A percentile compares a stretch with the other conserved stretches of the same genome.
Evolutionary conservation across 1,140 invertebrate species (phyloP).

Genomic region (Conus betulinus): DNA sequence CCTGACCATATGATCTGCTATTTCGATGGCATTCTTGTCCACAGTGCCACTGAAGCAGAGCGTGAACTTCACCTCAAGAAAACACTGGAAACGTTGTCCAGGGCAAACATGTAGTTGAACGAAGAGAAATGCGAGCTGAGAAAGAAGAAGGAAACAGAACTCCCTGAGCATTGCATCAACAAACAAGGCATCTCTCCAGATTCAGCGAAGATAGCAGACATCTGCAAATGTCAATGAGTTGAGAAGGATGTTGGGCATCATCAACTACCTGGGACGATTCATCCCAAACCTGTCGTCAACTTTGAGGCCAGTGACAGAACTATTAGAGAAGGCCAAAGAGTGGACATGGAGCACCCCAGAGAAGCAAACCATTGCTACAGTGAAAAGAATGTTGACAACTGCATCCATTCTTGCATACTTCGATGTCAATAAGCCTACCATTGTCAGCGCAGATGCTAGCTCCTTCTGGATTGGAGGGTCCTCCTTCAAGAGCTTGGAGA

Average conservation of each 20-base stretch:
- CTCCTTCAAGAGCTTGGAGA: slow-evolving; percentile 34
- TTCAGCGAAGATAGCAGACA: too few species aligned
- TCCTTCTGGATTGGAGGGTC: slow-evolving; percentile 48
- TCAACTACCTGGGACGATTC: slow-evolving; percentile 35
- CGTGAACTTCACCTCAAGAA: too few species aligned
- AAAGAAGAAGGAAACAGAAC: too few species aligned
- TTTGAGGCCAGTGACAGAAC: slow-evolving; percentile 16
- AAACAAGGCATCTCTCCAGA: too few species aligned
- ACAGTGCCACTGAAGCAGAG: too few species aligned
- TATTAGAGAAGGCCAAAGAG: slow-evolving; percentile 42
- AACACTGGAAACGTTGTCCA: too few species aligned
- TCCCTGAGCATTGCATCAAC: too few species aligned
- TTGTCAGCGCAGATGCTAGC: slow-evolving; percentile 51
- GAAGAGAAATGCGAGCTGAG: too few species aligned
- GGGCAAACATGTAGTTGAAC: too few species aligned
- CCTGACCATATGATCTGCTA: too few species aligned
- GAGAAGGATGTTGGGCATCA: slow-evolving; percentile 17
- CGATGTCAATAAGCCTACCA: slow-evolving; percentile 27
- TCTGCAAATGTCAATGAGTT: too few species aligned
- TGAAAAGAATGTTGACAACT: slow-evolving; percentile 41
- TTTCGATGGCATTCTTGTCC: too few species aligned
- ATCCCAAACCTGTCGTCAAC: slow-evolving; percentile 29
- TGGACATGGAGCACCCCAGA: slow-evolving; percentile 29
- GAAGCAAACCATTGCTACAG: slow-evolving; percentile 31
- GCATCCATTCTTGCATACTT: not conserved